Evolutionary conservation across 2,113 vertebrate genomes (phyloP).

Genomic region (Climacteris rufus): DNA sequence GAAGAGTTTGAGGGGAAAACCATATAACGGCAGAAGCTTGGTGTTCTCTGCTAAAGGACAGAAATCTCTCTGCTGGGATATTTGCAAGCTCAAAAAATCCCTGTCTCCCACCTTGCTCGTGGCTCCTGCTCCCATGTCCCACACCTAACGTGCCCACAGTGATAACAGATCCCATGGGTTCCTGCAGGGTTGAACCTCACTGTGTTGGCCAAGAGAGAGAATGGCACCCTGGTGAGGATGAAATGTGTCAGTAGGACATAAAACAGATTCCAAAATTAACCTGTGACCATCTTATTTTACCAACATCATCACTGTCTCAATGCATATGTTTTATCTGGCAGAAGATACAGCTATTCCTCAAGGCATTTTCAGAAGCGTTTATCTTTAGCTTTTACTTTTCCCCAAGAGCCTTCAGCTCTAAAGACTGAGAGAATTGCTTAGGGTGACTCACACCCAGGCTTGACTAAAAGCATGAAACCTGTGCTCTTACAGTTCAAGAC

Average conservation of each 20-base stretch:
- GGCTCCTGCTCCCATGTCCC: accelerated
- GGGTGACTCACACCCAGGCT: not conserved
- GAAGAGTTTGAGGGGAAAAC: not conserved
- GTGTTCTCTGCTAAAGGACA: not conserved
- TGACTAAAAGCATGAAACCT: not conserved
- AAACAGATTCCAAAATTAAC: not conserved
- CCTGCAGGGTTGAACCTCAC: not conserved
- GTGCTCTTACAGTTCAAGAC: not conserved
- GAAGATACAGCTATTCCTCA: not conserved
- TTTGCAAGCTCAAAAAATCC: not conserved
- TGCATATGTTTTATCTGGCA: not conserved
- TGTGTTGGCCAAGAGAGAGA: not conserved
- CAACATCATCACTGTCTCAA: not conserved
- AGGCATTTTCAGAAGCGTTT: not conserved
- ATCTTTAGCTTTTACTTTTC: not conserved
- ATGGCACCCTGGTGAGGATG: accelerated
- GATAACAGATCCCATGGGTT: not conserved
- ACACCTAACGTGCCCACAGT: not conserved
- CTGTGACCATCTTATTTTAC: not conserved
- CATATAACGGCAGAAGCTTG: not conserved
- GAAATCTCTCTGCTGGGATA: not conserved
- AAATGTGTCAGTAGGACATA: not conserved
- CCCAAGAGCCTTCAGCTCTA: not conserved
- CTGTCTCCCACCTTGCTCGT: accelerated
- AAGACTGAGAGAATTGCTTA: not conserved